Percentiles rank a stretch among this genome's conserved stretches.
Conservation (phyloP, 2,113 vertebrate species). For the Poeciliopsis turrubarensis region DNA sequence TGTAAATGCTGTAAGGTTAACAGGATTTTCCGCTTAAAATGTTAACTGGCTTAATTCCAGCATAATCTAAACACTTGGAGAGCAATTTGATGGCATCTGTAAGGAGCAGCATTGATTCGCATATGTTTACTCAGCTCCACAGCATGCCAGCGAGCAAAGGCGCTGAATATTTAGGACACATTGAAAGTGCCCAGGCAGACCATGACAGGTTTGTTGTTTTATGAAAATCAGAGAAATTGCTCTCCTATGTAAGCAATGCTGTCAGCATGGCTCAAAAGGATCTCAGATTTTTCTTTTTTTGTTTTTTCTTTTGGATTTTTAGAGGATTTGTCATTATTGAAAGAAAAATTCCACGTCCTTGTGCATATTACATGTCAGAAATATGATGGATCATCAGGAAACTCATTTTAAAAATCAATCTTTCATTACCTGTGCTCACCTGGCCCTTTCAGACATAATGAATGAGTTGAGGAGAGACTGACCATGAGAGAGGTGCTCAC, state of each 20-base stretch:
- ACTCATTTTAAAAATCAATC: conserved; percentile 43
- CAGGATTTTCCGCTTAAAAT: conserved; percentile 23
- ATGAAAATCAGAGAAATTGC: conserved; percentile 20
- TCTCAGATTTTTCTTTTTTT: neutral
- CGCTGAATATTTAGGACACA: conserved; percentile 35
- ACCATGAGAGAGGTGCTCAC: neutral
- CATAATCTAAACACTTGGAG: conserved; percentile 22
- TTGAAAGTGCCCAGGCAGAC: conserved; percentile 19
- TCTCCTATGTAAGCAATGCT: neutral
- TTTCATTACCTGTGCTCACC: conserved; percentile 25
- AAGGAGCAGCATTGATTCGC: conserved; percentile 53
- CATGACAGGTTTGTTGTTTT: conserved; percentile 15
- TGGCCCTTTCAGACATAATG: conserved; percentile 10
- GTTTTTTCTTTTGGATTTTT: conserved; percentile 1
- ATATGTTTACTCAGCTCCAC: conserved; percentile 31
- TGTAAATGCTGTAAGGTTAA: conserved; percentile 20
- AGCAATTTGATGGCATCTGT: conserved; percentile 22
- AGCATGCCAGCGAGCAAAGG: conserved; percentile 29
- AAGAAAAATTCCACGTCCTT: neutral
- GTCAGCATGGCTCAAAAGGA: no score
- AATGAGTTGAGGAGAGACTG: neutral
- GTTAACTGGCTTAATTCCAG: conserved; percentile 36
- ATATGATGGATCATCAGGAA: conserved; percentile 24
- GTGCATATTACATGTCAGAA: neutral
- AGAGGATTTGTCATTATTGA: conserved; percentile 2